phyloP scores from a whole-genome alignment of 2,113 vertebrate species.

The zebrafish (Danio rerio) region DNA sequence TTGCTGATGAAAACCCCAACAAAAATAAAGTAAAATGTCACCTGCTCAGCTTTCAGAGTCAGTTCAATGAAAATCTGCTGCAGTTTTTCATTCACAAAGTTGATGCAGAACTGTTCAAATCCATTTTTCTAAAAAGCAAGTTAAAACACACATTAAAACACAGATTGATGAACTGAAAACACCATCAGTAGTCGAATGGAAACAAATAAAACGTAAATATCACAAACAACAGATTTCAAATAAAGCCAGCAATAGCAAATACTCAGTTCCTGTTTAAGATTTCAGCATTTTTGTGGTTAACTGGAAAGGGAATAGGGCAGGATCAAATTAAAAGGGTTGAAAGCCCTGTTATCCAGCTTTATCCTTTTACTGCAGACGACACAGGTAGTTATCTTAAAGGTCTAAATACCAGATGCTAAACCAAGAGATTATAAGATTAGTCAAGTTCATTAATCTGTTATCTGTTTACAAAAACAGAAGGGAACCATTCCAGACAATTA shows the following conservation, averaged over 20 bases:
- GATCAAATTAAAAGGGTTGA: neutral
- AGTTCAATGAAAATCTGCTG: conserved; percentile 99
- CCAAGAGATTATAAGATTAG: conserved; percentile 69
- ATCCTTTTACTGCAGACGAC: conserved; percentile 16
- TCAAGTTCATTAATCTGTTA: conserved; percentile 53
- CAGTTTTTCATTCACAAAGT: conserved; percentile 98
- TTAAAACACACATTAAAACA: conserved; percentile 38
- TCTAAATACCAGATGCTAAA: conserved; percentile 53
- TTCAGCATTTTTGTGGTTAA: neutral
- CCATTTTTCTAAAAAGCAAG: conserved; percentile 90
- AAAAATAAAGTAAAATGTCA: conserved; percentile 64
- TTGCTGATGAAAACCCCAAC: neutral
- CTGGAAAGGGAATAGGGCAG: neutral
- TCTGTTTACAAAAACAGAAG: conserved; percentile 63
- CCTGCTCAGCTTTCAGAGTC: conserved; percentile 97
- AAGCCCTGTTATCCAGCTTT: conserved; percentile 11
- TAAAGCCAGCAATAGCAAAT: neutral
- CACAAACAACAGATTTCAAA: neutral
- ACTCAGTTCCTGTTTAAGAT: neutral
- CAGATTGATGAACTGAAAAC: neutral
- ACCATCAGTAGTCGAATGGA: conserved; percentile 28
- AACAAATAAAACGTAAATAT: neutral
- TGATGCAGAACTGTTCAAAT: conserved; percentile 99
- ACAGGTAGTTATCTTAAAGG: conserved; percentile 1
- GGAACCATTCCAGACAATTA: conserved; percentile 64